Percentiles rank a stretch among this genome's conserved stretches.
These are phyloP conservation scores for Hemibagrus wyckioides DNA, from an alignment of 2,113 vertebrate genomes.

Conservation along the genomic window DNA sequence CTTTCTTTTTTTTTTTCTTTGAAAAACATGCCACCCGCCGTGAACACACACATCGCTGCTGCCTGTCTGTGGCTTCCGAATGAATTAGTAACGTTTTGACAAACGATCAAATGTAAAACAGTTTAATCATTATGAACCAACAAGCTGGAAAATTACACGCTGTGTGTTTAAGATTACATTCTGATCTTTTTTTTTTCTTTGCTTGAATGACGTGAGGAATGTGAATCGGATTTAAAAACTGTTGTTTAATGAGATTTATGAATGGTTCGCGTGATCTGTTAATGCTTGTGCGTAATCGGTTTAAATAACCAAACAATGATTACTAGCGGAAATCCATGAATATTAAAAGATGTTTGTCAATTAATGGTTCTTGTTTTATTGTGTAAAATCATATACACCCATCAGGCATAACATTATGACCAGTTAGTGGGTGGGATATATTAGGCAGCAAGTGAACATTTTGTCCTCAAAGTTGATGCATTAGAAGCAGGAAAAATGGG, in stretches of 20 bases:
- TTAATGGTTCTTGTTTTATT: too few relatives aligned
- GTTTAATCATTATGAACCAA: constrained; percentile 1
- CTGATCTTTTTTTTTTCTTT: neutral
- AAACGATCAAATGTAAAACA: constrained; percentile 12
- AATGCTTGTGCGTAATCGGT: neutral
- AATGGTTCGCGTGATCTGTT: neutral
- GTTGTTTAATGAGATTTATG: neutral
- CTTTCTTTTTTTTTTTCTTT: too few relatives aligned
- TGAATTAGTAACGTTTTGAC: neutral
- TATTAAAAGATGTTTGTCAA: neutral
- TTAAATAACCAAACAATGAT: neutral
- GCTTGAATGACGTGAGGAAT: neutral
- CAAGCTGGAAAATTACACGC: constrained; percentile 19
- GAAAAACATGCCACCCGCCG: neutral
- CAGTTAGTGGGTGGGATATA: too few relatives aligned
- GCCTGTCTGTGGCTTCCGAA: neutral
- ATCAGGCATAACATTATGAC: too few relatives aligned
- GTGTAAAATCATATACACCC: too few relatives aligned
- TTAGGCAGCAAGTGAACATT: too few relatives aligned
- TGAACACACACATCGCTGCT: neutral
- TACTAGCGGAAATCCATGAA: neutral
- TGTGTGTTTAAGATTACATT: constrained; percentile 2
- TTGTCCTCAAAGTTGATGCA: too few relatives aligned
- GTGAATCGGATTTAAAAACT: neutral
- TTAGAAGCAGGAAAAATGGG: too few relatives aligned